phyloP scores from a whole-genome alignment of 2,888 invertebrate species.

The Cyclophora punctaria region DNA sequence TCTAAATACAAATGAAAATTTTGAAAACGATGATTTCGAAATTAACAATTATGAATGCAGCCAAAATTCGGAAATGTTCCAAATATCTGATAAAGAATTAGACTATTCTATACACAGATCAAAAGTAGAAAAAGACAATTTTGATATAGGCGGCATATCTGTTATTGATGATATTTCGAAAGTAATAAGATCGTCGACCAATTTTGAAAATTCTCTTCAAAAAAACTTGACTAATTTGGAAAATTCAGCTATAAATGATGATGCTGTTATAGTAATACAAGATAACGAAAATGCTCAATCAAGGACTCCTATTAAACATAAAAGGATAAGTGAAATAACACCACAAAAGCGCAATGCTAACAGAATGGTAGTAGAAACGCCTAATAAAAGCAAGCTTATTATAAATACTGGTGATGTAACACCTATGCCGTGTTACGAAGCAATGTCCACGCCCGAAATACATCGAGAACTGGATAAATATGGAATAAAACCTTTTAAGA shows the following conservation, averaged over 20 bases:
- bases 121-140: slow-evolving; percentile 28
- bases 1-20: neutral
- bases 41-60: slow-evolving; percentile 22
- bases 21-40: neutral
- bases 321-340: slow-evolving; percentile 21
- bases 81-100: slow-evolving; percentile 76
- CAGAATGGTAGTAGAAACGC: slow-evolving; percentile 36
- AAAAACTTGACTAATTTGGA: slow-evolving; percentile 7
- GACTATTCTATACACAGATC: slow-evolving; percentile 75
- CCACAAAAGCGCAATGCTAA: slow-evolving; percentile 19
- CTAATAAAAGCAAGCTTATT: slow-evolving; percentile 55
- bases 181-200: slow-evolving; percentile 8
- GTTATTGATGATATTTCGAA: slow-evolving; percentile 28
- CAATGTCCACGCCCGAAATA: slow-evolving; percentile 74
- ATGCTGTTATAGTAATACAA: neutral
- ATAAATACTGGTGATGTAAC: slow-evolving; percentile 74
- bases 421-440: slow-evolving; percentile 74
- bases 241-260: slow-evolving; percentile 4
- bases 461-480: slow-evolving; percentile 76
- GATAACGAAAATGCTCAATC: slow-evolving; percentile 1
- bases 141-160: slow-evolving; percentile 38
- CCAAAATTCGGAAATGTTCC: slow-evolving; percentile 41
- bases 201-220: slow-evolving; percentile 1
- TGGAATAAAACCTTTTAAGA: slow-evolving; percentile 80
- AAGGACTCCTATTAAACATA: slow-evolving; percentile 29